Base-by-base conservation (phyloP, 2,888 invertebrate genomes). In the Dione vanillae region DNA sequence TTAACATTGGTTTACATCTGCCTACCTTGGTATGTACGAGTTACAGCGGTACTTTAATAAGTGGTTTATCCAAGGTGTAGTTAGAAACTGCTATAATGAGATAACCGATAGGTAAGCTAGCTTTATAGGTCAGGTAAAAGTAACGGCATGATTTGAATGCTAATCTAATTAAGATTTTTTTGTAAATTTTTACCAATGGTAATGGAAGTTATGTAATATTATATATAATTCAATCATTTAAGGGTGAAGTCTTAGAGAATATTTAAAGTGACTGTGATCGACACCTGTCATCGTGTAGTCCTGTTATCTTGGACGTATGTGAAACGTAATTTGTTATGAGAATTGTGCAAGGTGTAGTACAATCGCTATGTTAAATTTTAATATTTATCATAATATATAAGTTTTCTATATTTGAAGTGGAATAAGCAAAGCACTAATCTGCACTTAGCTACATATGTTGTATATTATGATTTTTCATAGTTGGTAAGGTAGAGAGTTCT, bases 331-430 rank as follows among this genome's bases (percentile, higher is more conserved):
- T 47, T 43, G 45, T 16, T 45, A 62, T 64, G 62, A 37, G 62
- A 64, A 64, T 49, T 47, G n/a, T n/a, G 47, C 35, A 47, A 64
- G 43, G 43, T 59, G 59, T 20, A 9, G 59, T 59, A 59, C 43
- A 59, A 9, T 59, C 43, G 41, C 8, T 14, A 14, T 7, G 20
- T 20, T 27, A 12, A 51, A 12, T 27, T 20, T 51, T 12, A 12
- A 10, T 47, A 47, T 47, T 9, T 8, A 47, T 27, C 2, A 27
- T 27, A 27, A 27, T 27, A 27, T 27, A 27, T 27, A 27, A 27
- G 2, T 27, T 27, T 3, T 27, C 2, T 27, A 5, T 27, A 5
- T 27, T 27, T 27, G 27, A 27, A 27, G 27, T 5, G 27, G 2
- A 2, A 27, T 27, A 27, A 27, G 27, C 27, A 27, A 5, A 27